These are phyloP conservation scores for Dascyllus trimaculatus DNA, from an alignment of 2,113 vertebrate genomes.

Conservation along the genomic window DNA sequence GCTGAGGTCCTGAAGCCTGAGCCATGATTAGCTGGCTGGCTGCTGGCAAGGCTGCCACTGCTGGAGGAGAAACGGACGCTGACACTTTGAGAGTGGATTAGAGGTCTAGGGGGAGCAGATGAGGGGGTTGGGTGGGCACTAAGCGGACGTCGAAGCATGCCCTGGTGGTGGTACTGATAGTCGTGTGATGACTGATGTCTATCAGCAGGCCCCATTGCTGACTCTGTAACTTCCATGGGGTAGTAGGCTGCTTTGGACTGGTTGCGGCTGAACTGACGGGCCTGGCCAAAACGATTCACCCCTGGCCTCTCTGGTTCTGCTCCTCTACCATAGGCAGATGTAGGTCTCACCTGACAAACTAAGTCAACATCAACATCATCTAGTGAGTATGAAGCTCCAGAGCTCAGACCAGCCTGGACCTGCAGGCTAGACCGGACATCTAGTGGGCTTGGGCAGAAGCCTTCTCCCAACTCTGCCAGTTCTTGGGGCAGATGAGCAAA, in stretches of 20 bases:
- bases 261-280: constrained; percentile 93
- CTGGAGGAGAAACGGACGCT: constrained; percentile 92
- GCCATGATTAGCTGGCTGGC: constrained; percentile 84
- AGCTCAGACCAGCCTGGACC: constrained; percentile 88
- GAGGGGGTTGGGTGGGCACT: constrained; percentile 89
- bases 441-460: constrained; percentile 85
- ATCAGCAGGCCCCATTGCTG: constrained; percentile 86
- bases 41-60: constrained; percentile 89
- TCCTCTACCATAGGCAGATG: constrained; percentile 83
- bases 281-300: constrained; percentile 84
- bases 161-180: constrained; percentile 83
- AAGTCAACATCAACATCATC: constrained; percentile 73
- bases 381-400: constrained; percentile 65
- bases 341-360: constrained; percentile 79
- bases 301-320: constrained; percentile 64
- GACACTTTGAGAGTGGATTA: constrained; percentile 93
- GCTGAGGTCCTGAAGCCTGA: constrained; percentile 91
- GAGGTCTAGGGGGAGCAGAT: constrained; percentile 88
- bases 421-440: constrained; percentile 88
- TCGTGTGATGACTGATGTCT: constrained; percentile 72
- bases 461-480: constrained; percentile 78
- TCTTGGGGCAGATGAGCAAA: constrained; percentile 92
- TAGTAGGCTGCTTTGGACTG: constrained; percentile 94
- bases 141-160: constrained; percentile 89
- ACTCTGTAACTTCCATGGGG: constrained; percentile 87